Base-by-base conservation (phyloP, 2,888 invertebrate species). In the Busseola fusca region DNA sequence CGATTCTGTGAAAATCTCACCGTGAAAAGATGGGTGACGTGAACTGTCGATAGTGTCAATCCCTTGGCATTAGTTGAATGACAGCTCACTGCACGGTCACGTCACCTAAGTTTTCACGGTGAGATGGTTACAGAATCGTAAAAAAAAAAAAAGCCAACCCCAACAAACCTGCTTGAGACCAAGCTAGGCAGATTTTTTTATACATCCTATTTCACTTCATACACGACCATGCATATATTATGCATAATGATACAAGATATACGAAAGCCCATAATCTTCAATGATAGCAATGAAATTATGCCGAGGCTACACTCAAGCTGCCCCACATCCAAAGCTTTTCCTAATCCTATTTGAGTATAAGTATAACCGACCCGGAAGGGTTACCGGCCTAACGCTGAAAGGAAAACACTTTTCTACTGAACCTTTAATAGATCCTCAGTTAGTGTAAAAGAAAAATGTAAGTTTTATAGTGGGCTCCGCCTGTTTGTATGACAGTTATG, bases 401-500 rank as follows among this genome's bases (percentile, higher is more conserved):
- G 12, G 34, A 48, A 57, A 68, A 70, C 30, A 72, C 65, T 57
- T 69, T 50, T 54, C 16, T 6, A 1, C 21, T 58, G 58, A 34
- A 18, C 48, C 59, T 40, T 50, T 50, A 58, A 74, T 71, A 73
- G 69, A 75, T 74, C 70, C 72, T 75, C 14, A 58, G 54, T 69
- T 64, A 64, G 52, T 60, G 64, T 68, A 40, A 71, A 45, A 67
- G 68, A 67, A 73, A 81, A 79, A 72, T 14, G 21, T 34, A 58
- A 64, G 71, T 71, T 82, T 81, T 72, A 84, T 75, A 64, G 56
- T 58, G n/a, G 58, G 27, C 30, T 52, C 42, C 56, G 59, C 69
- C 63, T 34, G 42, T 64, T 80, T 30, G 52, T 77, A 78, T 82
- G 76, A 80, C 84, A 82, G 78, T 84, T 82, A 82, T 82, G 62